Evolutionary conservation across 2,888 invertebrate genomes (phyloP).

Genomic region (Ganaspis brasiliensis): DNA sequence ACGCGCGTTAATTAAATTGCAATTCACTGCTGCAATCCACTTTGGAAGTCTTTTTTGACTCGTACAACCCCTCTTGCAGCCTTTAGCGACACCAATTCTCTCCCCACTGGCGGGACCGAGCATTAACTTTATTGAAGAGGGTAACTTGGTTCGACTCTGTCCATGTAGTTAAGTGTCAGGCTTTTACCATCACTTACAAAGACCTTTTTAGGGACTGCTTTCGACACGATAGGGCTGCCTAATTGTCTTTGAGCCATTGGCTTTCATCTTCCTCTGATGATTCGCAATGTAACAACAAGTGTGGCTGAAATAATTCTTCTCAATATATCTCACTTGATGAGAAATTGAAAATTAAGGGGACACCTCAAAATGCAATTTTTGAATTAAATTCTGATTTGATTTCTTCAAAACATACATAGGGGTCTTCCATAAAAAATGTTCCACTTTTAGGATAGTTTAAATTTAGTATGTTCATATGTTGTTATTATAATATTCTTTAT

Average conservation of each 20-base stretch:
- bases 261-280: conserved; percentile 37
- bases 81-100: conserved; percentile 39
- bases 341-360: not conserved
- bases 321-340: not conserved
- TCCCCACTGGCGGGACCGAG: conserved; percentile 47
- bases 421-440: too few species aligned
- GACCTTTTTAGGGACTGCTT: conserved; percentile 28
- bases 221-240: conserved; percentile 35
- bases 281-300: not conserved
- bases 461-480: too few species aligned
- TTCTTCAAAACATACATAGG: too few species aligned
- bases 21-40: conserved; percentile 39
- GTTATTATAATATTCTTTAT: too few species aligned
- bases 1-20: conserved; percentile 63
- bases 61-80: not conserved
- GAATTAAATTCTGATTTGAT: too few species aligned
- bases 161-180: conserved; percentile 32
- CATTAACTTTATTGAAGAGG: conserved; percentile 64
- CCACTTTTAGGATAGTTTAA: too few species aligned
- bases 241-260: conserved; percentile 41
- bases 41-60: conserved; percentile 47
- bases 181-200: conserved; percentile 29
- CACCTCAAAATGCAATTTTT: too few species aligned
- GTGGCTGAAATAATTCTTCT: not conserved
- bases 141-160: conserved; percentile 60